Base-by-base conservation (phyloP, 2,888 invertebrate species). In the Drosophila silvestris region DNA sequence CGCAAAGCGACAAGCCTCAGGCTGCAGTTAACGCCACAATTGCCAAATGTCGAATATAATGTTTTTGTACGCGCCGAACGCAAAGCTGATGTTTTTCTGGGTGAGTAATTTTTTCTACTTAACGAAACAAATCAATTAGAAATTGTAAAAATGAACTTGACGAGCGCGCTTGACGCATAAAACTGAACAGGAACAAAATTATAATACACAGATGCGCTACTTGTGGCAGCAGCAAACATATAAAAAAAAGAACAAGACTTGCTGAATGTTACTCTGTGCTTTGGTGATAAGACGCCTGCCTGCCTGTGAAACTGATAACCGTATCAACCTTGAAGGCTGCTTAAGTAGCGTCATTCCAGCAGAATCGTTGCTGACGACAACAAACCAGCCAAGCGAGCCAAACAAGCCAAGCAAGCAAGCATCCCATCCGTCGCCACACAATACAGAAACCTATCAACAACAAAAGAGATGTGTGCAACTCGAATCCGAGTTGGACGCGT, bases 41-140 rank as follows among this genome's bases (percentile, higher is more conserved):
- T 77, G 33, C 44, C 71, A 22, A 73, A 83, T 1, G 63, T 74
- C 5, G 76, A 85, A 44, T 93, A 92, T 75, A 91, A 84, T 70
- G 92, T 93, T 26, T 92, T 92, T 62, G 85, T 93, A 44, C 82
- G 92, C 70, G 93, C 92, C 64, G 93, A 93, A 70, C 91, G 92
- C n/a, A 93, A 92, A 79, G 90, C 92, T 33, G 92, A 93, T 80
- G 74, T 89, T 58, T 92, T 93, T 79, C 78, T 93, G 50, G 91
- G 92, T 93, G 73, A 92, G 92, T 83, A 28, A n/a, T 56, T 51
- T 50, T n/a, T 35, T 30, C 12, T 47, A 28, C 26, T 33, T 33
- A 12, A 52, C 26, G 22, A 30, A 35, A n/a, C 51, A 19, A 68
- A 44, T 50, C 30, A 58, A 64, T 72, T 47, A 28, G 10, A 63